Evolutionary conservation across 2,113 vertebrate genomes (phyloP).

Genomic region (Charina bottae): DNA sequence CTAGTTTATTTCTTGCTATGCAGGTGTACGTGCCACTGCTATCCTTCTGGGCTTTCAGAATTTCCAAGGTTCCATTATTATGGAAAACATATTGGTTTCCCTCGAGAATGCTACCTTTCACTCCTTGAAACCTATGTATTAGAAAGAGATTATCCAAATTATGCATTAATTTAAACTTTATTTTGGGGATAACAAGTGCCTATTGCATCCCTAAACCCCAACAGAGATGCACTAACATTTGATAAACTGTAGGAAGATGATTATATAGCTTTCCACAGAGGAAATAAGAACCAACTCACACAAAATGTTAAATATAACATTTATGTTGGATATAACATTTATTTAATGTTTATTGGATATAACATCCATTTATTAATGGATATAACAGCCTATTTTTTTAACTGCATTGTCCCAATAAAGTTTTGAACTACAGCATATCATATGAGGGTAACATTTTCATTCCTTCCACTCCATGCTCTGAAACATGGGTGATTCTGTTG

Average conservation of each 20-base stretch:
- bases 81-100: constrained; percentile 85
- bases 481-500: not conserved
- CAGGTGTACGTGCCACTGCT: constrained; percentile 89
- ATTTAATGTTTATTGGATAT: too few relatives aligned
- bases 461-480: not conserved
- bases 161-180: not conserved
- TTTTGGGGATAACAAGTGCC: not conserved
- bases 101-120: constrained; percentile 80
- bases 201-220: not conserved
- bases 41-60: constrained; percentile 80
- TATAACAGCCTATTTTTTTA: not conserved
- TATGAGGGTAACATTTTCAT: not conserved
- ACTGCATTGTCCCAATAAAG: not conserved
- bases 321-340: too few relatives aligned
- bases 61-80: constrained; percentile 92
- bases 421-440: not conserved
- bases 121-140: constrained; percentile 88
- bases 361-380: too few relatives aligned
- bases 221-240: not conserved
- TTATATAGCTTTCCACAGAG: not conserved
- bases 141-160: constrained; percentile 51
- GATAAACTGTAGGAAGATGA: not conserved
- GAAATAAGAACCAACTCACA: not conserved
- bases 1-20: constrained; percentile 86
- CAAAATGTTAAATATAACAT: not conserved